These are phyloP conservation scores for Syngnathus scovelli DNA, from an alignment of 2,113 vertebrate genomes.

Conservation along the genomic window DNA sequence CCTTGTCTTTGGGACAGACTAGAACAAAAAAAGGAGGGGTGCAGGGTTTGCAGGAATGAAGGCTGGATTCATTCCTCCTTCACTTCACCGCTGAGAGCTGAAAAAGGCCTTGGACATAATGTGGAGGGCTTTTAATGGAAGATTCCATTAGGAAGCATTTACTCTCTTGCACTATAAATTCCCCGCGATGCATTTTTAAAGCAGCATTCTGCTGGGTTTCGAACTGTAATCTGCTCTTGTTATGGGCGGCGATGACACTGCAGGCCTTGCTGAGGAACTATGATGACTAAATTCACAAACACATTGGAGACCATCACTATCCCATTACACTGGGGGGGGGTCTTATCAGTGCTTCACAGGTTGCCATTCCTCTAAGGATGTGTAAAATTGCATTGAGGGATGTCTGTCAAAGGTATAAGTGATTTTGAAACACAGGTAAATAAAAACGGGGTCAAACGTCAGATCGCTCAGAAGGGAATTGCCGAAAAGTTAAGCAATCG, in stretches of 20 bases:
- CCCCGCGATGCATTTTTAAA: neutral
- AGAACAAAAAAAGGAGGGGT: constrained; percentile 11
- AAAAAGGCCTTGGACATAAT: constrained; percentile 14
- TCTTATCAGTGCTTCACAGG: neutral
- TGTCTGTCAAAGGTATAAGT: neutral
- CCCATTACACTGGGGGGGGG: neutral
- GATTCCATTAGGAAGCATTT: constrained; percentile 1
- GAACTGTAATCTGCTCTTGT: neutral
- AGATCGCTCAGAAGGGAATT: neutral
- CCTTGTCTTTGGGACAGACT: constrained; percentile 24
- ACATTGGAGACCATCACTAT: neutral
- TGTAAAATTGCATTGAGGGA: neutral
- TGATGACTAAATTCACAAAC: neutral
- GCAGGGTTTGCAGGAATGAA: constrained; percentile 10
- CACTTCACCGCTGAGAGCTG: constrained; percentile 15
- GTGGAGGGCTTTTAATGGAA: constrained; percentile 7
- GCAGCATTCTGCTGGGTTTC: neutral
- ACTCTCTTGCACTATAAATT: neutral
- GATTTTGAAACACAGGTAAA: neutral
- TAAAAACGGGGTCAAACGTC: neutral
- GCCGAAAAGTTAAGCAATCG: too few relatives aligned
- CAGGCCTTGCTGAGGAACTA: neutral
- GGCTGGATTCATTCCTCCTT: constrained; percentile 29
- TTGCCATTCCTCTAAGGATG: neutral
- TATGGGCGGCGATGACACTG: neutral